Base-by-base conservation (phyloP, 2,888 invertebrate species). In the Trichogramma dendrolimi region DNA sequence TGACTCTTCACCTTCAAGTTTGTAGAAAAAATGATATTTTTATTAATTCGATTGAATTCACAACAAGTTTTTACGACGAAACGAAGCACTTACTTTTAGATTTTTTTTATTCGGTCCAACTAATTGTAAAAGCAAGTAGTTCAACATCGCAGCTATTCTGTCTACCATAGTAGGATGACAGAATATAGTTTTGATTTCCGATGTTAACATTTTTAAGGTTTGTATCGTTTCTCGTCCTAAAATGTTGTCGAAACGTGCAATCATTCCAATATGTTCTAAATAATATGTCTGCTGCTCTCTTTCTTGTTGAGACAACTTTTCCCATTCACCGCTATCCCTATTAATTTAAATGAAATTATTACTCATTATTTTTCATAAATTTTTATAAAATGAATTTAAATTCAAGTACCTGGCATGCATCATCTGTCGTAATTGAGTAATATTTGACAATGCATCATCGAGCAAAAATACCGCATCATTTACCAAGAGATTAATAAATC, bases 391-490 rank as follows among this genome's bases (percentile, higher is more conserved):
- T 47, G 47, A 14, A 44, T 38, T 4, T 51, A 53, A 44, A 8
- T 10, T 61, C n/a, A 44, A 46, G 71, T 80, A 90, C 87, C 87
- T 87, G 6, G 88, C 86, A 67, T 87, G 83, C 77, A 94, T 90
- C 81, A 94, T 83, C 67, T 91, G 91, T 60, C 90, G 86, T 62
- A 96, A 86, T 77, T 94, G 91, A 56, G 91, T 88, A 90, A 96
- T 92, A 75, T 93, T 92, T 4, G 89, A 84, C 10, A 94, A 83
- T 0, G 95, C 94, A 76, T 97, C 96, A 76, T 96, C 96, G 67
- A 99, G 79, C 10, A 99, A 82, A 77, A 92, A 98, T 44, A 96
- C 96, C 59, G 96, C 96, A 82, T 99, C 98, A 76, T 99, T 99
- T 79, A 98, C 96, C 11, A 99, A 83, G 67, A 99, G 84, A 82